Conservation (phyloP, 2,888 invertebrate species). For the Brassicogethes aeneus region DNA sequence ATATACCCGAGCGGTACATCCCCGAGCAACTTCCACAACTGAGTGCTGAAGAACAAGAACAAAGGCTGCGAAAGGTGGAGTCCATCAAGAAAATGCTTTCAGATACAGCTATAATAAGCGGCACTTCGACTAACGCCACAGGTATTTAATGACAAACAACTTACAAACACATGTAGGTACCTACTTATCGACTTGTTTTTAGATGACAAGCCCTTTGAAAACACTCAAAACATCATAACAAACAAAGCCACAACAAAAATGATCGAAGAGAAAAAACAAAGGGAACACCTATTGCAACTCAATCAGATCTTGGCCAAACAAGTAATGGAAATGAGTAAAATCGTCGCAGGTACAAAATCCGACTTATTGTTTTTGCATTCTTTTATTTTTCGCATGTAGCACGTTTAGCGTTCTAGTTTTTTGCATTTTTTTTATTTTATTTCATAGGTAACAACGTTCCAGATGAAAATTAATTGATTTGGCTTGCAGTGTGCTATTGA, state of each 20-base stretch:
- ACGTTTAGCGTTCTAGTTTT: constrained; percentile 10
- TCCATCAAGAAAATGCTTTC: constrained; percentile 87
- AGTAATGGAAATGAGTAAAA: constrained; percentile 92
- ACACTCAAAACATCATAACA: not conserved
- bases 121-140: constrained; percentile 27
- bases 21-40: constrained; percentile 84
- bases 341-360: constrained; percentile 86
- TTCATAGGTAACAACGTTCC: constrained; percentile 37
- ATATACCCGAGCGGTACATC: constrained; percentile 86
- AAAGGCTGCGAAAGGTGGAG: constrained; percentile 79
- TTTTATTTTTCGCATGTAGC: constrained; percentile 2
- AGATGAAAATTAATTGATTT: constrained; percentile 31
- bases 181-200: not conserved
- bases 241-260: constrained; percentile 34
- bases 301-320: constrained; percentile 89
- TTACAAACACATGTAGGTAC: not conserved
- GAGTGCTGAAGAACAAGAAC: constrained; percentile 75
- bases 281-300: constrained; percentile 81
- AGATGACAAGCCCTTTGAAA: not conserved
- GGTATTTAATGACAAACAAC: constrained; percentile 12
- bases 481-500: constrained; percentile 23
- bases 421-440: constrained; percentile 25
- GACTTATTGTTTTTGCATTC: constrained; percentile 3
- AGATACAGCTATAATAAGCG: constrained; percentile 50
- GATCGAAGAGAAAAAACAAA: constrained; percentile 74